Evolutionary conservation across 2,888 invertebrate genomes (phyloP).

Genomic region (Oscheius onirici): DNA sequence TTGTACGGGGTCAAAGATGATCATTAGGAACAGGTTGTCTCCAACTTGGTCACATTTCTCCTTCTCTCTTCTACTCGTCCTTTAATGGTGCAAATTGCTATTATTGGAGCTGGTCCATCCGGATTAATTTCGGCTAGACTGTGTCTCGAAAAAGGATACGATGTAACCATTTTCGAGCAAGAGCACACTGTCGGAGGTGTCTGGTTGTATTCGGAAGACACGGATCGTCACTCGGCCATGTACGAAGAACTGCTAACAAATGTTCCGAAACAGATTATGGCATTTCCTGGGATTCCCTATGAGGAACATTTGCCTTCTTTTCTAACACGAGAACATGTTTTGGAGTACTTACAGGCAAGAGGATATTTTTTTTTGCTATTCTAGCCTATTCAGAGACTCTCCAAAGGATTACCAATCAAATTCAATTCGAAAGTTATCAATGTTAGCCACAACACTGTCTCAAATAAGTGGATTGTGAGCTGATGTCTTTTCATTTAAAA

Average conservation of each 20-base stretch:
- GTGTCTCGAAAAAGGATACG: constrained; percentile 36
- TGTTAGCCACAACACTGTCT: constrained; percentile 36
- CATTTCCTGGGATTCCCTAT: constrained; percentile 85
- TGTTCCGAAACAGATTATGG: constrained; percentile 92
- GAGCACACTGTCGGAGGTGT: constrained; percentile 84
- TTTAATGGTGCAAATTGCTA: constrained; percentile 75
- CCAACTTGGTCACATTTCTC: background rate
- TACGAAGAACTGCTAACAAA: constrained; percentile 90
- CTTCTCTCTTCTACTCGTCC: background rate
- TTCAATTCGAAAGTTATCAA: constrained; percentile 49
- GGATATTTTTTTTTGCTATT: background rate
- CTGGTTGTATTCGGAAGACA: constrained; percentile 78
- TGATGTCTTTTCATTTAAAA: background rate
- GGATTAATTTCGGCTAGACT: constrained; percentile 75
- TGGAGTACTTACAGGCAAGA: constrained; percentile 41
- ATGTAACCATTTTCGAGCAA: constrained; percentile 80
- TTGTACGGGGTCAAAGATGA: no score
- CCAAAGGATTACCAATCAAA: constrained; percentile 37
- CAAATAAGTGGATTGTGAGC: constrained; percentile 48
- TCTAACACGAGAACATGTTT: constrained; percentile 76
- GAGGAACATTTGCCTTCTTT: constrained; percentile 77
- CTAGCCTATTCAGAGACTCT: constrained; percentile 42
- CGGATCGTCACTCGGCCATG: constrained; percentile 83
- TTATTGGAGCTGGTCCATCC: constrained; percentile 89
- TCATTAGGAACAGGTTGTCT: no score